Base-by-base conservation (phyloP, 2,888 invertebrate genomes). In the Asteroscopus sphinx region DNA sequence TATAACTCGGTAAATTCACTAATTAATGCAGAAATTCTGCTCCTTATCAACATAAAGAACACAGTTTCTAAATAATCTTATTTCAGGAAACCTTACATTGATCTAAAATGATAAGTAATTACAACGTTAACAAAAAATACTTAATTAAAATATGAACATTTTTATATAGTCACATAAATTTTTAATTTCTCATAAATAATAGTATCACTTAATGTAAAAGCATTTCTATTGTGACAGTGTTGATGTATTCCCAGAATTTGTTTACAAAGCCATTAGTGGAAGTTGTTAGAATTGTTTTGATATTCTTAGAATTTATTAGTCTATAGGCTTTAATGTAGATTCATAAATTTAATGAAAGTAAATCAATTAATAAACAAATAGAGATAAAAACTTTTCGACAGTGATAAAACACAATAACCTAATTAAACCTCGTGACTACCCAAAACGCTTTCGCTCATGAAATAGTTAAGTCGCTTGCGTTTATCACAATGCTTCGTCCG, bases 381-480 rank as follows among this genome's bases (percentile, higher is more conserved):
- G 0, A 42, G 30, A n/a, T 28, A 1, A 6, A 15, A 40, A 28
- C n/a, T 21, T 21, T 26, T 15, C n/a, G 8, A 12, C 3, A 6
- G 12, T 46, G 11, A 30, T 32, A 42, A 13, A 6, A 8, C 16
- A 0, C 12, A n/a, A 9, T 7, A 32, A 15, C 15, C 13, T 15
- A 15, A 35, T 6, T 3, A 9, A 21, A 21, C 21, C 35, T 15
- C 4, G 37, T 16, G n/a, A 16, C 3, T 33, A 8, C 3, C 11
- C 1, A 47, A 53, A 37, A n/a, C 67, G 57, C 55, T 33, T 1
- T 2, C 45, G 35, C 58, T 45, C 16, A 36, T 51, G 12, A 13
- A 15, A 3, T 9, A 36, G 1, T 15, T 33, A 15, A 11, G 1
- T 11, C 55, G 46, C 58, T 41, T 8, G 2, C 58, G 30, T 13